Evolutionary conservation across 1,140 invertebrate species (phyloP).

Genomic region (Temnothorax nylanderi): DNA sequence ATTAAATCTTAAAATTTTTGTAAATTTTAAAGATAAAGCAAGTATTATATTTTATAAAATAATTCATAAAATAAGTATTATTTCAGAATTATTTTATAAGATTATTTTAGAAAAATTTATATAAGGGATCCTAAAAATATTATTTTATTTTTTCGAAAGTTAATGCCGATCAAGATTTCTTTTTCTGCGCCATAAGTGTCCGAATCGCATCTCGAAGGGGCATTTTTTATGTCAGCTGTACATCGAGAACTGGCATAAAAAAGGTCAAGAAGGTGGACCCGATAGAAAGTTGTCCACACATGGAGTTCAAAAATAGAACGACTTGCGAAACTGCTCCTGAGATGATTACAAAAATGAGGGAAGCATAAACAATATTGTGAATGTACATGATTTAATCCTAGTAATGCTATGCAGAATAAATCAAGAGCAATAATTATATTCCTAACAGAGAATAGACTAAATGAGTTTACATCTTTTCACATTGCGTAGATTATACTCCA

Average conservation of each 20-base stretch:
- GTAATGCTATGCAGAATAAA: background rate
- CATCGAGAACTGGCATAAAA: background rate
- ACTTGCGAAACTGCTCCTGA: slow-evolving; percentile 33
- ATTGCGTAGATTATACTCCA: background rate
- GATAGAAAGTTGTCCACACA: slow-evolving; percentile 57
- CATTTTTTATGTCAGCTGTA: slow-evolving; percentile 34
- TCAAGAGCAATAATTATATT: background rate
- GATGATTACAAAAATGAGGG: slow-evolving; percentile 6
- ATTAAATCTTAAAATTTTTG: too few relatives aligned
- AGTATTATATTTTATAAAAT: too few relatives aligned
- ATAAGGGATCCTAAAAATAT: background rate
- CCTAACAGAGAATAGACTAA: background rate
- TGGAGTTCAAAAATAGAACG: slow-evolving; percentile 51
- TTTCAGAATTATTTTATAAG: too few relatives aligned
- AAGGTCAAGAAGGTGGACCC: background rate
- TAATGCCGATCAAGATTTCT: background rate
- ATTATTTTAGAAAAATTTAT: too few relatives aligned
- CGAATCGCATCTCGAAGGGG: slow-evolving; percentile 1
- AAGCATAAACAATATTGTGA: slow-evolving; percentile 6
- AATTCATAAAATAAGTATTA: background rate
- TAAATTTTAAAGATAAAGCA: background rate
- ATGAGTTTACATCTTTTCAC: background rate
- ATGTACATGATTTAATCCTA: background rate
- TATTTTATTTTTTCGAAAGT: slow-evolving; percentile 17
- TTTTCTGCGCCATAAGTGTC: background rate